Base-by-base conservation (phyloP, 1,140 invertebrate genomes). In the Trachymyrmex septentrionalis region DNA sequence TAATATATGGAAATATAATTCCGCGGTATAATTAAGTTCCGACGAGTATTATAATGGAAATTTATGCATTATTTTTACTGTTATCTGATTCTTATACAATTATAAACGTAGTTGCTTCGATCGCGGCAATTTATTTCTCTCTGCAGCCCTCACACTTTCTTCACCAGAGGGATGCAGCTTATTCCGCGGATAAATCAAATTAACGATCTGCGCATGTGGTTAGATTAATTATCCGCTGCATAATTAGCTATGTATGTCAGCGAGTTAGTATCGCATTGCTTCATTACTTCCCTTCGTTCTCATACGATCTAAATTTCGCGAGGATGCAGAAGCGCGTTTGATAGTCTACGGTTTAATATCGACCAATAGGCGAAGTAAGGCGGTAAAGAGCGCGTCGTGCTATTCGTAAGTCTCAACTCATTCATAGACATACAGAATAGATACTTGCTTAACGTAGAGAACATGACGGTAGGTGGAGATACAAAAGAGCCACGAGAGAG, bases 381-480 rank as follows among this genome's bases (percentile, higher is more conserved):
- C 57, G 80, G 77, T 16, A 38, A 30, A 63, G 21, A 57, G n/a
- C 55, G 14, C 21, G 87, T 89, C 87, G 88, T 89, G 87, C 76
- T 86, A 69, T 86, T 82, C 87, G 87, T 61, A 82, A 89, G 48
- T 34, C 38, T 55, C 63, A 48, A 77, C 69, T 88, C 57, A 73
- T 84, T 89, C 63, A 76, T 72, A 89, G 71, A 86, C 87, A 86
- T 86, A 89, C 84, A 86, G 67, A 86, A 82, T 86, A 86, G 85
- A 86, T 90, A 86, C 87, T 89, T 89, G 87, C 87, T 88, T 88
- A 88, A 89, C 86, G 67, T 76, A 88, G 88, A 87, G 86, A 88
- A 89, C 73, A 89, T 85, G 84, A 78, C 53, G 73, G 59, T 63
- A 86, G 55, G 75, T 89, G 71, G 48, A 89, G 88, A 82, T 81